A percentile compares a stretch with the other conserved stretches of the same genome.
Conservation (phyloP, 1,140 invertebrate species). For the Leptopilina clavipes region DNA sequence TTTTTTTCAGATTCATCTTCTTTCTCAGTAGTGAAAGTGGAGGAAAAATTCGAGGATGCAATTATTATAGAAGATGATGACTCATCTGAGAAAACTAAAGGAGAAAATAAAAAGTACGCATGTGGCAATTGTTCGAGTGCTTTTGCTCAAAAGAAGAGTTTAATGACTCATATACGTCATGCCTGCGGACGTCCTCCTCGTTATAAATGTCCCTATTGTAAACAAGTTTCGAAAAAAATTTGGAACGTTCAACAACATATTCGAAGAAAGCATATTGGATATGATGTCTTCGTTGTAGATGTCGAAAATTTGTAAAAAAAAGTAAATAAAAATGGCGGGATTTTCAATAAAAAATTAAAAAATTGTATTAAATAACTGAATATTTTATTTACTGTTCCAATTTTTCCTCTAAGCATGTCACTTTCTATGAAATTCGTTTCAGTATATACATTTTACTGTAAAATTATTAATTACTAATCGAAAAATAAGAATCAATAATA, state of each 20-base stretch:
- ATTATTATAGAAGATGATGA: not conserved
- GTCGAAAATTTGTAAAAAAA: constrained; percentile 32
- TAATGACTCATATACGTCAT: constrained; percentile 12
- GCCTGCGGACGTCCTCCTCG: constrained; percentile 1
- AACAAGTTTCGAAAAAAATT: not conserved
- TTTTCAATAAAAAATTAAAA: not conserved
- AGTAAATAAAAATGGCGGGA: not conserved
- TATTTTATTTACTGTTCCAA: not conserved
- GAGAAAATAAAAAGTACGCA: constrained; percentile 24
- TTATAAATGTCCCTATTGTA: constrained; percentile 12
- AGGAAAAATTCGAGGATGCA: not conserved
- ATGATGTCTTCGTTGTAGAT: not conserved
- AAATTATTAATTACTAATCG: no score
- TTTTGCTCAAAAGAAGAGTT: constrained; percentile 30
- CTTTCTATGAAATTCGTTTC: not conserved
- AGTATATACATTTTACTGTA: no score
- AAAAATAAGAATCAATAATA: no score
- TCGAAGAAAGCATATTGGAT: not conserved
- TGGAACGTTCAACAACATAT: constrained; percentile 29
- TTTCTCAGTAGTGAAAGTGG: constrained; percentile 11
- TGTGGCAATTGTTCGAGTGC: constrained; percentile 12
- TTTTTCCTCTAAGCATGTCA: not conserved
- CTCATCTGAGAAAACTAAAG: not conserved
- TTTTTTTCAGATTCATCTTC: not conserved
- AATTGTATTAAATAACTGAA: not conserved